These are phyloP conservation scores for Micropterix aruncella DNA, from an alignment of 2,888 invertebrate genomes.

Conservation along the genomic window DNA sequence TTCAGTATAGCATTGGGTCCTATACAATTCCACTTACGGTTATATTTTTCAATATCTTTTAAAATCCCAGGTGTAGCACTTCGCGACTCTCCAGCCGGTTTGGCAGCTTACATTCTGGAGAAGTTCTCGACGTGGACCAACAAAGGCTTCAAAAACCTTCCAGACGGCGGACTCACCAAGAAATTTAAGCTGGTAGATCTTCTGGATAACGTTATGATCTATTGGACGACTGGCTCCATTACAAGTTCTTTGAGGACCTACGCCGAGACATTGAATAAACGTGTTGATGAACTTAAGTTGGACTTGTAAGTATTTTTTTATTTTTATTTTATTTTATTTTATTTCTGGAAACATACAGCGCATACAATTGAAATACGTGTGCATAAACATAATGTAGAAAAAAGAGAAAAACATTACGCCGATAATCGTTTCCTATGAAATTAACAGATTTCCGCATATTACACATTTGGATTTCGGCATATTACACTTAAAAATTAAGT, in stretches of 20 bases:
- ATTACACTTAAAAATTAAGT: no score
- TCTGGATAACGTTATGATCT: slow-evolving; percentile 40
- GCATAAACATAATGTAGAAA: no score
- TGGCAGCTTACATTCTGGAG: slow-evolving; percentile 83
- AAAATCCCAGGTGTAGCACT: slow-evolving; percentile 45
- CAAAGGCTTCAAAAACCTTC: slow-evolving; percentile 28
- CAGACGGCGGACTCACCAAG: slow-evolving; percentile 50
- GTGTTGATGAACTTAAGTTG: slow-evolving; percentile 16
- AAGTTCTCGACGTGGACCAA: slow-evolving; percentile 67
- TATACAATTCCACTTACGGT: neutral
- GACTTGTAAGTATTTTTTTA: slow-evolving; percentile 17
- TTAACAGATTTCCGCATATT: no score
- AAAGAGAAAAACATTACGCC: no score
- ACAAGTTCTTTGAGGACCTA: slow-evolving; percentile 40
- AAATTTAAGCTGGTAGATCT: slow-evolving; percentile 26
- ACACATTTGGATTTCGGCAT: no score
- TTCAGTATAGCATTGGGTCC: neutral
- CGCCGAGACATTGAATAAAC: slow-evolving; percentile 35
- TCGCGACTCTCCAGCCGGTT: slow-evolving; percentile 66
- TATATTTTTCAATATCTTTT: slow-evolving; percentile 3
- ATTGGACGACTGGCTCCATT: slow-evolving; percentile 35
- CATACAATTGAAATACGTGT: no score
- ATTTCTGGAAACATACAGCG: neutral
- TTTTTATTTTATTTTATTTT: neutral
- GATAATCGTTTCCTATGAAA: no score